Evolutionary conservation across 2,888 invertebrate genomes (phyloP).

Genomic region (Galerucella calmariensis): DNA sequence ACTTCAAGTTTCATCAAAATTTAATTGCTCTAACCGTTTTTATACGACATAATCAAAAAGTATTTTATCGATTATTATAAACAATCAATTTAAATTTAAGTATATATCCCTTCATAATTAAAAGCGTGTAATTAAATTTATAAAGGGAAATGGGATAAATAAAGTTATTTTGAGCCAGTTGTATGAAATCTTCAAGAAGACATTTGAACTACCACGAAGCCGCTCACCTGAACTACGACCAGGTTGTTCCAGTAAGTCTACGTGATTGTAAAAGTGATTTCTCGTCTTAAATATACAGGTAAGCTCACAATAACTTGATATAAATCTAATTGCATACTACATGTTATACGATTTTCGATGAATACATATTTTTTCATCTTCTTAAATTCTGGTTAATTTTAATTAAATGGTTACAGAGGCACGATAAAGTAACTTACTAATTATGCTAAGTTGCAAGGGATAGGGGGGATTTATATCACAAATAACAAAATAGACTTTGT

Average conservation of each 20-base stretch:
- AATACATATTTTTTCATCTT: constrained; percentile 14
- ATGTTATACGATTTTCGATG: constrained; percentile 15
- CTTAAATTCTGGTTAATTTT: constrained; percentile 23
- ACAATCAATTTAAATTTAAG: neutral
- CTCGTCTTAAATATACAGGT: neutral
- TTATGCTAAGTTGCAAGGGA: constrained; percentile 22
- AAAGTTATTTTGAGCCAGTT: neutral
- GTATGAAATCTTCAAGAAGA: neutral
- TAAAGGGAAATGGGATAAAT: neutral
- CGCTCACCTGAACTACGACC: no score
- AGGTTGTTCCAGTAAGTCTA: no score
- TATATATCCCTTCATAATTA: neutral
- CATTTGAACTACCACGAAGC: neutral
- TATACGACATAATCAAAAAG: neutral
- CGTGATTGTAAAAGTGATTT: no score
- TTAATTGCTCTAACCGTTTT: neutral
- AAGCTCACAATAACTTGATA: neutral
- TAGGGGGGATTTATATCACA: constrained; percentile 25
- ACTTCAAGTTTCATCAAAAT: neutral
- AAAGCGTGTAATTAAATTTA: neutral
- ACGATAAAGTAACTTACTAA: constrained; percentile 32
- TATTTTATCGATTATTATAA: neutral
- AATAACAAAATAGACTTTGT: constrained; percentile 27
- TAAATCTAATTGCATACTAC: neutral
- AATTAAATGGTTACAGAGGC: constrained; percentile 27